These are phyloP conservation scores for Heliconius congener DNA, from an alignment of 1,140 invertebrate genomes.

Conservation along the genomic window DNA sequence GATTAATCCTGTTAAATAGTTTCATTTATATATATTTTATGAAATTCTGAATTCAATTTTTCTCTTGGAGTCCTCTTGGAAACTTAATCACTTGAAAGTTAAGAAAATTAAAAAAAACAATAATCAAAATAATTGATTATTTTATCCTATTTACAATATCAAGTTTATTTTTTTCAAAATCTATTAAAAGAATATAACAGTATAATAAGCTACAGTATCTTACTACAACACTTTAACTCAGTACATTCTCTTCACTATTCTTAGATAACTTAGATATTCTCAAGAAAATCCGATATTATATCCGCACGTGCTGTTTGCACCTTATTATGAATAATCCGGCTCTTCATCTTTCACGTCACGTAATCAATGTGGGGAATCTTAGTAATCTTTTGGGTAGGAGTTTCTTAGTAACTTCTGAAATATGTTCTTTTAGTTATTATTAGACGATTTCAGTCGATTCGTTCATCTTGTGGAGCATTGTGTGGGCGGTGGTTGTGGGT, in stretches of 20 bases:
- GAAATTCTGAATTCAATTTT: no score
- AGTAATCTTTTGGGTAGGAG: neutral
- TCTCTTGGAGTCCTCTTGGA: no score
- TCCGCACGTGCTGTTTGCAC: neutral
- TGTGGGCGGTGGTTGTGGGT: neutral
- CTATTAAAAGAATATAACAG: no score
- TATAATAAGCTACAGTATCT: no score
- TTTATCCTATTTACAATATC: no score
- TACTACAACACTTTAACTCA: no score
- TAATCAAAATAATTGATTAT: no score
- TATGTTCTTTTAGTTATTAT: neutral
- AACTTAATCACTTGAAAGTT: no score
- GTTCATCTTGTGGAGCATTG: neutral
- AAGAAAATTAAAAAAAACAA: no score
- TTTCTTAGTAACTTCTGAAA: constrained; percentile 1
- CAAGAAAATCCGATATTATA: neutral
- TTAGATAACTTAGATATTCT: neutral
- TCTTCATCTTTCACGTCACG: neutral
- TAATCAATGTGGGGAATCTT: constrained; percentile 6
- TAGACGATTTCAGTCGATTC: neutral
- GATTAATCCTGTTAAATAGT: no score
- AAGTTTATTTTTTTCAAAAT: no score
- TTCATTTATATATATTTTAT: no score
- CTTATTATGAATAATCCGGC: neutral
- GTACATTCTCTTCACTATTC: neutral